Evolutionary conservation across 2,888 invertebrate species (phyloP).

Genomic region (Microctonus brassicae): DNA sequence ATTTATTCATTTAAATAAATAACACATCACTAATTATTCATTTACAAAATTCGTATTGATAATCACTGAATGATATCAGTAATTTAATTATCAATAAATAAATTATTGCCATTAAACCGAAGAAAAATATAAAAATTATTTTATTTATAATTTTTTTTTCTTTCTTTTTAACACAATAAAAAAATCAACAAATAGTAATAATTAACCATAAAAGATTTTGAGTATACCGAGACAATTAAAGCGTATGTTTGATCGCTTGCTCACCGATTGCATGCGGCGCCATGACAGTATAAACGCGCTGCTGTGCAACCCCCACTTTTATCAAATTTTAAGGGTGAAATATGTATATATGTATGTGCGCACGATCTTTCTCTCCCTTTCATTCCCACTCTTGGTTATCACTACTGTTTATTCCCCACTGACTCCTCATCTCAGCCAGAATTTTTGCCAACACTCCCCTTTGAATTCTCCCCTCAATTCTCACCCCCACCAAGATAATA

Average conservation of each 20-base stretch:
- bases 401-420: too few relatives aligned
- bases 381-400: neutral
- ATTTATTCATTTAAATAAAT: too few relatives aligned
- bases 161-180: neutral
- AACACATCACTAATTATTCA: neutral
- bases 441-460: conserved; percentile 30
- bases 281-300: conserved; percentile 61
- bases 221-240: neutral
- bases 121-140: neutral
- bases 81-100: neutral
- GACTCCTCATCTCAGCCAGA: conserved; percentile 4
- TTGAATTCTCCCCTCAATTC: conserved; percentile 36
- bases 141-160: neutral
- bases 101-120: neutral
- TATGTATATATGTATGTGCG: too few relatives aligned
- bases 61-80: too few relatives aligned
- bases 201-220: neutral
- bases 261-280: conserved; percentile 66
- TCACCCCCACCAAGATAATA: conserved; percentile 65
- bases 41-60: too few relatives aligned
- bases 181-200: neutral
- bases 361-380: conserved; percentile 14
- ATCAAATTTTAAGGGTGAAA: conserved; percentile 15
- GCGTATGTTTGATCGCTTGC: conserved; percentile 56
- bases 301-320: conserved; percentile 39